Base-by-base conservation (phyloP, 1,140 invertebrate genomes). In the Polypedilum pembai region DNA sequence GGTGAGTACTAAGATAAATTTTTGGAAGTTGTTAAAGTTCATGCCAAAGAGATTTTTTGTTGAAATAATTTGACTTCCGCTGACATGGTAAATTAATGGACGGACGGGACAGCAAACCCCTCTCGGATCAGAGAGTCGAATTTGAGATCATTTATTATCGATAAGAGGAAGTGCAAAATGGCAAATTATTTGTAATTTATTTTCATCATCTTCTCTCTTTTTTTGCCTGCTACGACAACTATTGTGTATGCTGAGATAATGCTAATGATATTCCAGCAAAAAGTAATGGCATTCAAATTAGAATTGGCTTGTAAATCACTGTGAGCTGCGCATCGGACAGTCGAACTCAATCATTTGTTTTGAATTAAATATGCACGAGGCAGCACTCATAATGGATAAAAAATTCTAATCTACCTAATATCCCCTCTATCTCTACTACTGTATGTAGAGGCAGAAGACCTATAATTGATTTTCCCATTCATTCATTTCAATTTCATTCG, bases 21-120 rank as follows among this genome's bases (percentile, higher is more conserved):
- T 66, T 69, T 69, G 65, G 65, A 69, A 69, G 65, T 69, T 69
- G 65, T 69, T 69, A 69, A 18, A 69, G 65, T 20, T 69, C 45
- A n/a, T 56, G n/a, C 12, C 45, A 5, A 8, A 21, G 8, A 20
- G 65, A 69, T 69, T 69, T 69, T 69, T 69, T 66, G 5, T 12
- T n/a, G n/a, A 56, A 20, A 69, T 69, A 69, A 69, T 69, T 69
- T 69, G 17, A 69, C 65, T 69, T 69, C 65, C 65, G 65, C 65
- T 69, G 65, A 69, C 65, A 69, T 69, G 65, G 65, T 20, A 69
- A 69, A 69, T 69, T 69, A 69, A 69, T 69, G 65, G 65, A 69
- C 18, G 65, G 65, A 69, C 65, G 18, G n/a, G 17, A 20, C 65
- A 69, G 8, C 17, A 69, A 21, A 18, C 65, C 65, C 45, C 10